phyloP scores from a whole-genome alignment of 2,888 invertebrate genomes.

The Zhuqinia jingwanae region DNA sequence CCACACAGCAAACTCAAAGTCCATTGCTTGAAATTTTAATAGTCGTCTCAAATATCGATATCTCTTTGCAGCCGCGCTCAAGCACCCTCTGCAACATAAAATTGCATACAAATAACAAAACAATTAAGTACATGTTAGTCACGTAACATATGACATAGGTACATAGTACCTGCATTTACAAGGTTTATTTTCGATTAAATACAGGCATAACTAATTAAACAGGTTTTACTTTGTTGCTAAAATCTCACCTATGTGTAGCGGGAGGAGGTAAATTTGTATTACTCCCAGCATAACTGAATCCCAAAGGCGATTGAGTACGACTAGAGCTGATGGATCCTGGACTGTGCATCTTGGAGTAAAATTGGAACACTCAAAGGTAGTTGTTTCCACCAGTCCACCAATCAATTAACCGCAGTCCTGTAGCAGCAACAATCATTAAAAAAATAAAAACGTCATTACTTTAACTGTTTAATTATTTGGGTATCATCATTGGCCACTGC shows the following conservation, averaged over 20 bases:
- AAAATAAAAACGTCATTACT: too few relatives aligned
- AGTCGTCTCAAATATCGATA: conserved; percentile 92
- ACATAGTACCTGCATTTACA: too few relatives aligned
- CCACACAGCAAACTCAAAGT: conserved; percentile 99
- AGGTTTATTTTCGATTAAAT: too few relatives aligned
- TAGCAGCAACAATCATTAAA: too few relatives aligned
- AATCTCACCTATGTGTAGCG: conserved; percentile 77
- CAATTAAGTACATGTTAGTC: not conserved
- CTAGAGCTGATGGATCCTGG: conserved; percentile 71
- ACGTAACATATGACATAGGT: too few relatives aligned
- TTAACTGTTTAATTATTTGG: too few relatives aligned
- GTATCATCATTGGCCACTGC: too few relatives aligned
- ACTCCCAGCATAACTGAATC: conserved; percentile 72
- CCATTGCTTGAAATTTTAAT: conserved; percentile 97
- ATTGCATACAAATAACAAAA: not conserved
- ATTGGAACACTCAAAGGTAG: not conserved
- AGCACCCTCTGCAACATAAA: conserved; percentile 85
- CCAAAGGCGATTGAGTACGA: conserved; percentile 74
- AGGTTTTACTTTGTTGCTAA: not conserved
- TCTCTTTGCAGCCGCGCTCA: conserved; percentile 92
- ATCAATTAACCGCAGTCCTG: not conserved
- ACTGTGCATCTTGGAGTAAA: conserved; percentile 62
- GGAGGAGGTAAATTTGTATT: conserved; percentile 75
- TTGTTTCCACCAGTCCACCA: not conserved
- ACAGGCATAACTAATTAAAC: too few relatives aligned